Evolutionary conservation across 2,113 vertebrate species (phyloP).

Genomic region (Prinia subflava): DNA sequence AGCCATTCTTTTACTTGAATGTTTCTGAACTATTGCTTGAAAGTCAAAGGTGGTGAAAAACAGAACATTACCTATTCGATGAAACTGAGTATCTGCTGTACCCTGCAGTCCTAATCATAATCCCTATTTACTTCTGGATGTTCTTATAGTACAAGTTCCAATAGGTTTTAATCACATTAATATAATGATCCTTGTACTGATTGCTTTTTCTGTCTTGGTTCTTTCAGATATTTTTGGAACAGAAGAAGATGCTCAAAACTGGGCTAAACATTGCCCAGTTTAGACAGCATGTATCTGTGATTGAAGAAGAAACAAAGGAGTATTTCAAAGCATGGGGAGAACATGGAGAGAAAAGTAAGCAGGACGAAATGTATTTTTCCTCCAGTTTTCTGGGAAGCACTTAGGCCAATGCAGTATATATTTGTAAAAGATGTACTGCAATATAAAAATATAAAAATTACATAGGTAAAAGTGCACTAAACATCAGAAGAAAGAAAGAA

Average conservation of each 20-base stretch:
- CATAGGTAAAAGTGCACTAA: no score
- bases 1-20: neutral
- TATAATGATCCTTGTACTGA: neutral
- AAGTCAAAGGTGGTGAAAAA: neutral
- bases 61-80: neutral
- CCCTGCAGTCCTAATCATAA: neutral
- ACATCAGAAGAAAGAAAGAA: neutral
- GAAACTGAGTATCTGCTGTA: neutral
- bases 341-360: conserved; percentile 87
- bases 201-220: neutral
- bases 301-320: conserved; percentile 90
- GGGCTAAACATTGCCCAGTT: conserved; percentile 92
- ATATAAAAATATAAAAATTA: neutral
- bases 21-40: neutral
- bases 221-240: conserved; percentile 90
- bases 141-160: neutral
- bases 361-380: neutral
- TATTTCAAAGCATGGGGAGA: conserved; percentile 95
- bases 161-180: neutral
- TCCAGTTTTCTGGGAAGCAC: neutral
- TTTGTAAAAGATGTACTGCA: neutral
- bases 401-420: neutral
- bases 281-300: conserved; percentile 84
- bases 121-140: neutral
- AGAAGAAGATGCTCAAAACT: conserved; percentile 98